A percentile compares a stretch with the other conserved stretches of the same genome.
phyloP scores from a whole-genome alignment of 92 coral and sea anemone genomes.

The Scolanthus callimorphus region DNA sequence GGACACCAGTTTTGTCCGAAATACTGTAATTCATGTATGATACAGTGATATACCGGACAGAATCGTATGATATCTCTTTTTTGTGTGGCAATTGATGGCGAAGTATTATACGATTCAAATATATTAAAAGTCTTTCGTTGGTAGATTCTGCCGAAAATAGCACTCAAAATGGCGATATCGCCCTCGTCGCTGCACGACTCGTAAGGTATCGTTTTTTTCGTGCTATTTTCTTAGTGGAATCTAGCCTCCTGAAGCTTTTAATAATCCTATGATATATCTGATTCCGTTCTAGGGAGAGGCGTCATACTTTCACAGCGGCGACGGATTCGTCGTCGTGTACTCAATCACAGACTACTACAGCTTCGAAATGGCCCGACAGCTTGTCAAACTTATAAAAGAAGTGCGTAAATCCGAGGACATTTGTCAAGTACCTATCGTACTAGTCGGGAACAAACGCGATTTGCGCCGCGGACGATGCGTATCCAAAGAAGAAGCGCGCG shows the following conservation, averaged over 20 bases:
- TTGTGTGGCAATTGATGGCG: too few relatives aligned
- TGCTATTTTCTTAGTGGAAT: too few relatives aligned
- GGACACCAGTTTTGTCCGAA: too few relatives aligned
- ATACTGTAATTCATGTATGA: too few relatives aligned
- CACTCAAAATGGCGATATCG: too few relatives aligned
- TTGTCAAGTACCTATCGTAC: constrained; percentile 81
- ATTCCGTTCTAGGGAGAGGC: constrained; percentile 61
- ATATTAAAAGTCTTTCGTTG: too few relatives aligned
- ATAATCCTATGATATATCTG: neutral
- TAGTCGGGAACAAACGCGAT: constrained; percentile 94
- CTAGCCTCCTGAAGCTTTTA: neutral
- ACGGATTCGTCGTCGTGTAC: constrained; percentile 91
- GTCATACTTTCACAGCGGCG: constrained; percentile 77
- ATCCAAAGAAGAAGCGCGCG: constrained; percentile 79
- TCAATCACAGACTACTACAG: constrained; percentile 96
- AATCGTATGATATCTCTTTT: too few relatives aligned
- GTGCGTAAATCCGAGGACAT: constrained; percentile 70
- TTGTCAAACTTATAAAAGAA: constrained; percentile 83
- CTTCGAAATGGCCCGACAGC: constrained; percentile 90
- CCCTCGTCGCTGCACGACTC: too few relatives aligned
- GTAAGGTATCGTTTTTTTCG: too few relatives aligned
- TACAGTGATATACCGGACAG: too few relatives aligned
- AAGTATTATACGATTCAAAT: too few relatives aligned
- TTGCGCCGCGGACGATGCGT: constrained; percentile 87
- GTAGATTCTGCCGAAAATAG: too few relatives aligned